Evolutionary conservation across 2,797 vertebrate species (phyloP).

Genomic region (Cynopterus sphinx): DNA sequence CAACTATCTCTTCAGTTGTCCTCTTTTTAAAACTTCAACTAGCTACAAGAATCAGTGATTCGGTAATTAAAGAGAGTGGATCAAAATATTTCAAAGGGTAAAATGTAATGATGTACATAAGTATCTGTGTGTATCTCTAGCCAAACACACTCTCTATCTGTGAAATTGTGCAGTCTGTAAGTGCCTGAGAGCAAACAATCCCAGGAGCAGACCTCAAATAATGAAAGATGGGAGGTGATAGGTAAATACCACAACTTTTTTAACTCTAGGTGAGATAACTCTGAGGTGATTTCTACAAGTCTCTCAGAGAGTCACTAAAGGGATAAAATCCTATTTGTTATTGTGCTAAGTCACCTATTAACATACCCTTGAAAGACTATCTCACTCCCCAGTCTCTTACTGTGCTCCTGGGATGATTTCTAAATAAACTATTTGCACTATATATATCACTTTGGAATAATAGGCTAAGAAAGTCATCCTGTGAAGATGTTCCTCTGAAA

Average conservation of each 20-base stretch:
- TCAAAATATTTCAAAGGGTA: background rate
- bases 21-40: background rate
- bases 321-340: background rate
- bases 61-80: background rate
- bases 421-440: background rate
- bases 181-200: background rate
- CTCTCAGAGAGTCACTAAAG: background rate
- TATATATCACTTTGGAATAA: background rate
- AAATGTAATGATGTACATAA: background rate
- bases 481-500: background rate
- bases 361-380: background rate
- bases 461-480: background rate
- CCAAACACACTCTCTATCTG: background rate
- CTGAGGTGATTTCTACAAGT: background rate
- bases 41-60: background rate
- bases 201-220: background rate
- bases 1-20: background rate
- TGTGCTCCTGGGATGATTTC: background rate
- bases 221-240: background rate
- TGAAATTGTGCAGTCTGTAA: background rate
- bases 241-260: background rate
- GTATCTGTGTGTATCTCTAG: background rate
- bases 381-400: background rate
- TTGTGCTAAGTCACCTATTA: background rate
- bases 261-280: background rate